These are phyloP conservation scores for Benitochromis conjunctus DNA, from an alignment of 2,113 vertebrate species.

Conservation along the genomic window DNA sequence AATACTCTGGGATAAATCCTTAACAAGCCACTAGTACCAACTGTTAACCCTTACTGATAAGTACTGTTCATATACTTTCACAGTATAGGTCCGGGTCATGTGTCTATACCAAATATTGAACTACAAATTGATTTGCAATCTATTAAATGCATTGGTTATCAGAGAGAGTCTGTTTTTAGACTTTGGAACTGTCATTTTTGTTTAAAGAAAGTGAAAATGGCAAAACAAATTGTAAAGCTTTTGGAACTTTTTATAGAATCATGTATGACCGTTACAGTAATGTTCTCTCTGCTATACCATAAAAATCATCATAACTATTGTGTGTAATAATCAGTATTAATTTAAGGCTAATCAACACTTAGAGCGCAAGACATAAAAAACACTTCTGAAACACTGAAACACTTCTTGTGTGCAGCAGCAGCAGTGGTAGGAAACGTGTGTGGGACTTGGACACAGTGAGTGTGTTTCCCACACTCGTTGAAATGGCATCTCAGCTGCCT, in stretches of 20 bases:
- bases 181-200: not conserved
- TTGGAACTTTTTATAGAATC: not conserved
- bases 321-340: not conserved
- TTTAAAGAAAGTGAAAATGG: not conserved
- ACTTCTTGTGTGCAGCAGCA: not conserved
- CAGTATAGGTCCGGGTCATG: not conserved
- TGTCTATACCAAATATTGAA: not conserved
- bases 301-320: not conserved
- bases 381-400: not conserved
- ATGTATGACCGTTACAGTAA: not conserved
- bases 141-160: not conserved
- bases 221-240: not conserved
- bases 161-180: not conserved
- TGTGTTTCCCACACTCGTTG: not conserved
- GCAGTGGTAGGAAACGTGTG: not conserved
- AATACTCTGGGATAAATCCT: constrained; percentile 69
- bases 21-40: constrained; percentile 71
- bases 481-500: not conserved
- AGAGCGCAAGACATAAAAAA: not conserved
- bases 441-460: not conserved
- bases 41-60: constrained; percentile 25
- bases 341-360: not conserved
- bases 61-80: constrained; percentile 37
- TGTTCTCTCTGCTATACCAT: not conserved
- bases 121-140: not conserved